Evolutionary conservation across 2,113 vertebrate species (phyloP).

Genomic region (Tylochromis polylepis): DNA sequence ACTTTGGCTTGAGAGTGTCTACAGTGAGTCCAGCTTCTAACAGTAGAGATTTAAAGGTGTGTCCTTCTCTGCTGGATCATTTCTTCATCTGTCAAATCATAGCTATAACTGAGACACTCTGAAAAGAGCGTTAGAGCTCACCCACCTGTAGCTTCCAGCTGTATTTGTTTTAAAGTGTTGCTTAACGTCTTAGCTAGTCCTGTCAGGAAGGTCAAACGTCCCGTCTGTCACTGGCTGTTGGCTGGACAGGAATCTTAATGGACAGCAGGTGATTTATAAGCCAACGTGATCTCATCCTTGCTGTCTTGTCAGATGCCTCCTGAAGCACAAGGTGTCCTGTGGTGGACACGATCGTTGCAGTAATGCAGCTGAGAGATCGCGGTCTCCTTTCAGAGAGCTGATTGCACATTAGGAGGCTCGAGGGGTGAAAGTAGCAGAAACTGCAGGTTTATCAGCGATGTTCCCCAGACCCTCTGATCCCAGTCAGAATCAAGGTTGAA

Average conservation of each 20-base stretch:
- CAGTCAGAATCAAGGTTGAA: background rate
- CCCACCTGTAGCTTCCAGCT: background rate
- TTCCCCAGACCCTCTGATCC: background rate
- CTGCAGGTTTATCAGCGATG: fast-evolving
- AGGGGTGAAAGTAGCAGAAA: background rate
- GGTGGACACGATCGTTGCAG: background rate
- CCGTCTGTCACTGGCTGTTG: background rate
- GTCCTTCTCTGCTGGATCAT: background rate
- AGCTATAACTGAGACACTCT: no score
- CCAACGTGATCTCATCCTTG: background rate
- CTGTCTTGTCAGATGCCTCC: background rate
- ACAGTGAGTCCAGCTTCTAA: background rate
- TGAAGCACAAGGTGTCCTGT: background rate
- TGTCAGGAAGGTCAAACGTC: background rate
- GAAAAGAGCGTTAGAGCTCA: background rate
- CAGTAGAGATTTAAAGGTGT: background rate
- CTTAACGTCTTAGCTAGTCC: background rate
- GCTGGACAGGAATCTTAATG: background rate
- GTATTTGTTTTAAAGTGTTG: background rate
- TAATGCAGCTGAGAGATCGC: background rate
- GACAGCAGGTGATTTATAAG: background rate
- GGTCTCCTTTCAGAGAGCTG: background rate
- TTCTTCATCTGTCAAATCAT: background rate
- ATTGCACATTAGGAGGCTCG: background rate
- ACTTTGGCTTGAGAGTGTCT: background rate